Evolutionary conservation across 2,888 invertebrate species (phyloP), one percentile per base, ranked within the genome.

Genomic region (Lepeophtheirus nordmannii): DNA sequence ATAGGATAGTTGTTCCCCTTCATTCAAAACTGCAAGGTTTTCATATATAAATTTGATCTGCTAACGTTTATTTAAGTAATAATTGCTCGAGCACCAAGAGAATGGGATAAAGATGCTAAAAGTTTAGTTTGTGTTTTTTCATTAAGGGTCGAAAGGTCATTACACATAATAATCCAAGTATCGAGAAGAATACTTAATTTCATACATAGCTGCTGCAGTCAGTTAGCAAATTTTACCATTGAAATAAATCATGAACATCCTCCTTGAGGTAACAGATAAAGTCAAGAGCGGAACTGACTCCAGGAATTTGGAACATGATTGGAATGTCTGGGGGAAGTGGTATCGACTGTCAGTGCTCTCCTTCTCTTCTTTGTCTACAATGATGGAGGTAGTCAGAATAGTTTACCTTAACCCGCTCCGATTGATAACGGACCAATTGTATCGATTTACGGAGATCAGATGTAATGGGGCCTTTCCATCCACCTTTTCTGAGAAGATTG

Each of bases 401-500:
- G 70, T 85, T 82, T 73, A 89, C 88, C 58, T 89, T 88, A 68
- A 94, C 83, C 80, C 92, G 92, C 78, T 94, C 94, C 72, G 93
- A 93, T 76, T 92, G 92, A 78, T 97, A 97, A 72, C 94, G 87
- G 65, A 93, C 94, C 73, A 97, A 80, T 78, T 91, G 92, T 75
- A 97, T 87, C 75, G 86, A 85, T 73, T 87, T 85, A 67, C 94
- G 83, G 73, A 87, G 80, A 67, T 92, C 91, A 37, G 84, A 83
- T n/a, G 89, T 89, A 69, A 94, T 91, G 66, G 82, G 78, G 38
- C 92, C 89, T 76, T 91, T 91, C 79, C 85, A 96, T 61, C 98
- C 98, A 70, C 96, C 97, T 79, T 98, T 99, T 71, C 94, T 84
- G 70, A 98, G 82, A 69, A 98, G 80, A 56, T 96, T 93, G 79